Evolutionary conservation across 2,888 invertebrate species (phyloP).

Genomic region (Choreutis nemorana): DNA sequence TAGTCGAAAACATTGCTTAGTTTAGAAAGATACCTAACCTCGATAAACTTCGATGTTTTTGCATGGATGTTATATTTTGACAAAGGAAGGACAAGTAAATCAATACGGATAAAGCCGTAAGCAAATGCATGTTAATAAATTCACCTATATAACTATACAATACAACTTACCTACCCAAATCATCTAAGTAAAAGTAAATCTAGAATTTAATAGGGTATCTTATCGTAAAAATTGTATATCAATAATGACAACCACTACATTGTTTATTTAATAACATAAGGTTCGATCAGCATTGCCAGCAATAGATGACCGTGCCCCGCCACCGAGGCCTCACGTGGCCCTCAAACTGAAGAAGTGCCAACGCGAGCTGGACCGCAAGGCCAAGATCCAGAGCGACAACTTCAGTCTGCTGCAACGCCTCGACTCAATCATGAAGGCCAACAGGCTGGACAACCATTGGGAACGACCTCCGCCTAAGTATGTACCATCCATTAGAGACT

Average conservation of each 20-base stretch:
- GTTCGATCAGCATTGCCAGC: constrained; percentile 72
- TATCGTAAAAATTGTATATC: too few relatives aligned
- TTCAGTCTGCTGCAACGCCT: constrained; percentile 73
- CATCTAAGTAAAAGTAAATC: neutral
- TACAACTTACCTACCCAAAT: neutral
- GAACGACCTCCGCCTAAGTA: constrained; percentile 69
- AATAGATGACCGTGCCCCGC: constrained; percentile 72
- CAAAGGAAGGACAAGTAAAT: too few relatives aligned
- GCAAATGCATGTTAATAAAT: too few relatives aligned
- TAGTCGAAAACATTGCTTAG: neutral
- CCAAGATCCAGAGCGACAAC: constrained; percentile 73
- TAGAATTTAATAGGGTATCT: too few relatives aligned
- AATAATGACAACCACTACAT: too few relatives aligned
- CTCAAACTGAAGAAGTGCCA: constrained; percentile 75
- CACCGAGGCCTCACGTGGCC: constrained; percentile 70
- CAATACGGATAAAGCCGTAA: too few relatives aligned
- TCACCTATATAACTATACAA: too few relatives aligned
- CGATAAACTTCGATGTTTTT: too few relatives aligned
- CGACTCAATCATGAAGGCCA: constrained; percentile 70
- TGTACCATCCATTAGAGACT: too few relatives aligned
- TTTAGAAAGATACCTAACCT: too few relatives aligned
- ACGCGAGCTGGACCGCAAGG: constrained; percentile 71
- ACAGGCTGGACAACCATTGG: constrained; percentile 75
- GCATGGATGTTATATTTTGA: too few relatives aligned
- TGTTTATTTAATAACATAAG: too few relatives aligned